phyloP scores from a whole-genome alignment of 2,888 invertebrate genomes.

The Cerastis rubricosa region DNA sequence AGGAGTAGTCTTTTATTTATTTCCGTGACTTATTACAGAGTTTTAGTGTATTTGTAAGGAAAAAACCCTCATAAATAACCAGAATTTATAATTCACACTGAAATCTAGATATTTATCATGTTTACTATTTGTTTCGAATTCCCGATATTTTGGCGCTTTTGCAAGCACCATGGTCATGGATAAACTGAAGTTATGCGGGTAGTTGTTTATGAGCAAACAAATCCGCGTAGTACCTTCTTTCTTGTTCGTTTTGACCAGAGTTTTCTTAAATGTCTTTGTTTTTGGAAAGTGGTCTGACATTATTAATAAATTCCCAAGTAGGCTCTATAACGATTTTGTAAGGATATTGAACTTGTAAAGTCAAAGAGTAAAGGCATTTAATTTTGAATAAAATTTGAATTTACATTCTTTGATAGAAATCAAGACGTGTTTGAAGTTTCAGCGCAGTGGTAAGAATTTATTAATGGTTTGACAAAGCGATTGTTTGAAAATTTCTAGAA shows the following conservation, averaged over 20 bases:
- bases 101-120: too few relatives aligned
- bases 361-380: not conserved
- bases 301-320: not conserved
- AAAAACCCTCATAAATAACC: not conserved
- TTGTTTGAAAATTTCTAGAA: not conserved
- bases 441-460: not conserved
- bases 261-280: not conserved
- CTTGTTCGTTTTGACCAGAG: not conserved
- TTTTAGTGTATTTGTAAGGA: not conserved
- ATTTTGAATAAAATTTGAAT: constrained; percentile 4
- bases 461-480: not conserved
- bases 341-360: not conserved
- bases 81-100: too few relatives aligned
- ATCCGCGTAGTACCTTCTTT: too few relatives aligned
- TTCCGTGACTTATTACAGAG: too few relatives aligned
- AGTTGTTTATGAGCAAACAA: too few relatives aligned
- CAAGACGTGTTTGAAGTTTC: not conserved
- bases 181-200: too few relatives aligned
- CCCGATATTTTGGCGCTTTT: too few relatives aligned
- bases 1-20: too few relatives aligned
- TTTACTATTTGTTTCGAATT: too few relatives aligned
- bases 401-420: constrained; percentile 13
- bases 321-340: not conserved
- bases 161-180: too few relatives aligned
- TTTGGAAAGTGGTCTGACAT: not conserved